These are phyloP conservation scores for Alosa sapidissima DNA, from an alignment of 2,797 vertebrate genomes.

Conservation along the genomic window DNA sequence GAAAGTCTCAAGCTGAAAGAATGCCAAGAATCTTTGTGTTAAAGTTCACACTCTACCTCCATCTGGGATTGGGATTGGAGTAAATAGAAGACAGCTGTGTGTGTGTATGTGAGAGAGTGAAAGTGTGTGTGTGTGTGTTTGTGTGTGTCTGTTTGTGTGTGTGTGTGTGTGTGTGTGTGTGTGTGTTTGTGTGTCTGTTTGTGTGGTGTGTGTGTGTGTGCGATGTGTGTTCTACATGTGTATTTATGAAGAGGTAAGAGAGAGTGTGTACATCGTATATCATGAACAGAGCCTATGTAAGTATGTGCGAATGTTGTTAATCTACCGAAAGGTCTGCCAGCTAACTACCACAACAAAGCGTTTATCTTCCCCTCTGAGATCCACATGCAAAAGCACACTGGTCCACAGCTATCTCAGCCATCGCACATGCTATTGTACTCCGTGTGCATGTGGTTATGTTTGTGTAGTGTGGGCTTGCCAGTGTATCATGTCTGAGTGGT, in stretches of 20 bases:
- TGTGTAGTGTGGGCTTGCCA: not conserved
- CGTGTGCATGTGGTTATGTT: not conserved
- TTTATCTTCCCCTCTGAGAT: not conserved
- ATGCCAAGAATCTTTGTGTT: constrained; percentile 74
- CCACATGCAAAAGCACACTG: not conserved
- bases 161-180: constrained; percentile 35
- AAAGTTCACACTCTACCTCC: constrained; percentile 70
- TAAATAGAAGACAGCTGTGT: constrained; percentile 72
- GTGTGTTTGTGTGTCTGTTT: constrained; percentile 5
- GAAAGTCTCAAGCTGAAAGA: constrained; percentile 66
- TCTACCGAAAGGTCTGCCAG: not conserved
- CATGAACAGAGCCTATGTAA: not conserved
- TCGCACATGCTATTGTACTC: not conserved
- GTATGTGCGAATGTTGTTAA: constrained; percentile 11
- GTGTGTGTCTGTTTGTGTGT: constrained; percentile 15
- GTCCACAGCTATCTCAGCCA: not conserved
- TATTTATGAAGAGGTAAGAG: constrained; percentile 25
- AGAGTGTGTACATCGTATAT: constrained; percentile 25
- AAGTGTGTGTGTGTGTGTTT: constrained; percentile 8
- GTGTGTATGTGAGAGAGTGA: constrained; percentile 29
- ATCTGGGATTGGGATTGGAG: constrained; percentile 63
- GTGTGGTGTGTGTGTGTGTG: constrained; percentile 6
- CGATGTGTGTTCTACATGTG: constrained; percentile 2
- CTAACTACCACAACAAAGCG: not conserved
- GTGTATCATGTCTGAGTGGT: not conserved